A percentile compares a stretch with the other conserved stretches of the same genome.
Evolutionary conservation across 1,140 invertebrate species (phyloP).

Genomic region (Anoplophora glabripennis): DNA sequence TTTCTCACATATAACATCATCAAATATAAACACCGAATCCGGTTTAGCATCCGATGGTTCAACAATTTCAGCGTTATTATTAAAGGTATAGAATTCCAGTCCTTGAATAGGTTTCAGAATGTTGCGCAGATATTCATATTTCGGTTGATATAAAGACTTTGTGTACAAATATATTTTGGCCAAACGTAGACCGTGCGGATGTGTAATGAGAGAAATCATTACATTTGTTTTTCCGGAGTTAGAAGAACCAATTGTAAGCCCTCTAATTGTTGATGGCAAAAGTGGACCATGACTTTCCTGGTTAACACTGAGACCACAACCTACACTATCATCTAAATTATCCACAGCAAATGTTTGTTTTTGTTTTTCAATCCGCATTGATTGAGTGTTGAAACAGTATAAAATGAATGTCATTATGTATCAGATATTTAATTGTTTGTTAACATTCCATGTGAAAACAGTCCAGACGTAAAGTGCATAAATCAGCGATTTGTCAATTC

Average conservation of each 20-base stretch:
- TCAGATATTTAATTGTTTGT: too few relatives aligned
- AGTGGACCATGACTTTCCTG: too few relatives aligned
- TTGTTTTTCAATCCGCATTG: too few relatives aligned
- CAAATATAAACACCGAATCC: slow-evolving; percentile 47
- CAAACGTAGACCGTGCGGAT: slow-evolving; percentile 43
- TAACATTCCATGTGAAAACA: too few relatives aligned
- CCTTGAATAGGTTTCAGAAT: slow-evolving; percentile 35
- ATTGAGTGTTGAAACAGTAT: too few relatives aligned
- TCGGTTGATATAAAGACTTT: slow-evolving; percentile 46
- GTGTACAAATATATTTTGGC: slow-evolving; percentile 48
- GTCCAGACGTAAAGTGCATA: too few relatives aligned
- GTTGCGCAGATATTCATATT: slow-evolving; percentile 40
- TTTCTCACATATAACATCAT: slow-evolving; percentile 45
- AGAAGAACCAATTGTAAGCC: slow-evolving; percentile 38
- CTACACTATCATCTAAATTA: too few relatives aligned
- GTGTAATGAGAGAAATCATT: slow-evolving; percentile 36
- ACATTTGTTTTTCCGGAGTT: slow-evolving; percentile 48
- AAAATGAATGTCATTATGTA: too few relatives aligned
- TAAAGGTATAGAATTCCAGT: slow-evolving; percentile 33
- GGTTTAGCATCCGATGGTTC: slow-evolving; percentile 24
- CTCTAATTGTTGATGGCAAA: too few relatives aligned
- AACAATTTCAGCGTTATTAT: slow-evolving; percentile 38
- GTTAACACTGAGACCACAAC: too few relatives aligned
- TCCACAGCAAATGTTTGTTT: too few relatives aligned
- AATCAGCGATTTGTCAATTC: background rate